A percentile compares a stretch with the other conserved stretches of the same genome.
These are phyloP conservation scores for Plebejus argus DNA, from an alignment of 2,888 invertebrate species.

Conservation along the genomic window DNA sequence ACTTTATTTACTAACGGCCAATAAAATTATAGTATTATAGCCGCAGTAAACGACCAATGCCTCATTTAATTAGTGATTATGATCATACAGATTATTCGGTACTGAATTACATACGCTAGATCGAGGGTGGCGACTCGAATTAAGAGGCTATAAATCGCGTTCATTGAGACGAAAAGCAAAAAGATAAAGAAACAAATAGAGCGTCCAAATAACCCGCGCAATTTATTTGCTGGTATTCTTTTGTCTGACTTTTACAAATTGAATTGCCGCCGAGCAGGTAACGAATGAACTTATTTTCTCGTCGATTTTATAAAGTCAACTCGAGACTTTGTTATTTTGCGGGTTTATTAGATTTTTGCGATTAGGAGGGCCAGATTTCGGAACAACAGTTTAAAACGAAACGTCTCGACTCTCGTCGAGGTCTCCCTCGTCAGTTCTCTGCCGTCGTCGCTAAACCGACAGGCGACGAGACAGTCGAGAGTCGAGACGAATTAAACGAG, in stretches of 20 bases:
- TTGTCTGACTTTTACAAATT: conserved; percentile 11
- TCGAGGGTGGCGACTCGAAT: neutral
- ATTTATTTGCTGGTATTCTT: neutral
- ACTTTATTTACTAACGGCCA: neutral
- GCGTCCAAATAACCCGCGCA: neutral
- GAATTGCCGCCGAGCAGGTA: neutral
- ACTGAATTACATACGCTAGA: neutral
- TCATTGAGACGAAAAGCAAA: neutral
- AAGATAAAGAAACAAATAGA: conserved; percentile 16
- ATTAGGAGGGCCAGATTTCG: neutral
- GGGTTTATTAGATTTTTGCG: neutral
- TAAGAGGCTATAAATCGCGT: conserved; percentile 7
- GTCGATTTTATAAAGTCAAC: neutral
- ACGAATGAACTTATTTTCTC: neutral
- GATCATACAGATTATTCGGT: neutral
- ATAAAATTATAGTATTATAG: neutral
- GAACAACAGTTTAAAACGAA: neutral
- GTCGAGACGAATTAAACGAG: neutral
- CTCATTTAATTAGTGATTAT: neutral
- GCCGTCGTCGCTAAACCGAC: neutral
- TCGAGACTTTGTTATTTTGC: neutral
- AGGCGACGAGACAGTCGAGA: neutral
- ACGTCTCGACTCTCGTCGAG: conserved; percentile 12
- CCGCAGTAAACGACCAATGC: neutral
- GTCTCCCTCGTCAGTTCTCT: neutral